Conservation (phyloP, 2,113 vertebrate species). For the Lepus timidus region DNA sequence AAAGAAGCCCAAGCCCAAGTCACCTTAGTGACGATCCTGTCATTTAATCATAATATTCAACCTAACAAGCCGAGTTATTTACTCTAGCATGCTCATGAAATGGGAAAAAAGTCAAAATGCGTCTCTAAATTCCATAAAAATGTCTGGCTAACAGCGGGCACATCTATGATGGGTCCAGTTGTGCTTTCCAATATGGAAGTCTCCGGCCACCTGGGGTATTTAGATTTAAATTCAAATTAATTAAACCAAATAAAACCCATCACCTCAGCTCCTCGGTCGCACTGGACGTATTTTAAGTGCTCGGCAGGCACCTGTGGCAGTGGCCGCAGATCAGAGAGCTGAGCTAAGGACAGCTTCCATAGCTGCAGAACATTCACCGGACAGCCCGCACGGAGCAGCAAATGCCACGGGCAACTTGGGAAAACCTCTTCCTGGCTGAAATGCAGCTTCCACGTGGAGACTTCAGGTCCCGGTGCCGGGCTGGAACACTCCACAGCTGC, state of each 20-base stretch:
- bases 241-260: neutral
- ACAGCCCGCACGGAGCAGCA: accelerated
- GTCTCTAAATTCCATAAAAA: neutral
- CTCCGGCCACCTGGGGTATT: neutral
- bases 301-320: accelerated
- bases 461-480: neutral
- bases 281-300: neutral
- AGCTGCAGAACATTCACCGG: neutral
- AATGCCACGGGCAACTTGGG: neutral
- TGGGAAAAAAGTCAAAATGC: neutral
- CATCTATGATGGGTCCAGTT: neutral
- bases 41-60: neutral
- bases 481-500: neutral
- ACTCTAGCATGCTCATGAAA: neutral
- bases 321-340: neutral
- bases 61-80: neutral
- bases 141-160: neutral
- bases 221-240: neutral
- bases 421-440: neutral
- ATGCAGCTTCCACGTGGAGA: neutral
- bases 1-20: neutral
- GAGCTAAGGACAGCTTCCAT: no score
- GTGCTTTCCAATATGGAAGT: neutral
- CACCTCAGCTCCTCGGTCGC: neutral
- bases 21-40: neutral